Conservation (phyloP, 2,888 invertebrate genomes). For the Agonopterix subpropinquella region DNA sequence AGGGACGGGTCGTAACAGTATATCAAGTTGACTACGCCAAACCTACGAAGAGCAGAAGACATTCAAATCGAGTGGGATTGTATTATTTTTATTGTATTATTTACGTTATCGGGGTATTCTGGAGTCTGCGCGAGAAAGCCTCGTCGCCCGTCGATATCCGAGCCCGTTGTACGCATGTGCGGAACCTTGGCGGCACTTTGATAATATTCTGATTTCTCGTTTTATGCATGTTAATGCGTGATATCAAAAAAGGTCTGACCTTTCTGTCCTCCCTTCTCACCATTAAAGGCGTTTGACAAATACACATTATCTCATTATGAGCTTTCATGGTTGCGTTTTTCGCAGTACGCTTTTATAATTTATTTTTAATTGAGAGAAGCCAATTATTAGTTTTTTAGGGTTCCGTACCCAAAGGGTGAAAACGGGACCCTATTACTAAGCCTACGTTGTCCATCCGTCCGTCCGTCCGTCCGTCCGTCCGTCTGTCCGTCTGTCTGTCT, state of each 20-base stretch:
- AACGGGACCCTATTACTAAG: too few relatives aligned
- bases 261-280: slow-evolving; percentile 32
- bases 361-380: too few relatives aligned
- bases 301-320: slow-evolving; percentile 18
- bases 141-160: slow-evolving; percentile 49
- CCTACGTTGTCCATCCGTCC: too few relatives aligned
- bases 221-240: slow-evolving; percentile 63
- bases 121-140: slow-evolving; percentile 51
- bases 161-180: slow-evolving; percentile 58
- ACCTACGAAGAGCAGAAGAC: slow-evolving; percentile 31
- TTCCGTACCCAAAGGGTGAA: too few relatives aligned
- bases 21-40: slow-evolving; percentile 21
- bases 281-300: slow-evolving; percentile 31
- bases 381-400: too few relatives aligned
- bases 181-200: slow-evolving; percentile 39
- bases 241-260: slow-evolving; percentile 49
- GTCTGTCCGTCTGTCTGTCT: too few relatives aligned
- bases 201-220: slow-evolving; percentile 66
- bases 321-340: not conserved
- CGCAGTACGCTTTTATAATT: too few relatives aligned
- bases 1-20: slow-evolving; percentile 27
- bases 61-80: slow-evolving; percentile 57
- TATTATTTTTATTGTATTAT: slow-evolving; percentile 70
- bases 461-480: too few relatives aligned
- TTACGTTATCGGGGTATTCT: slow-evolving; percentile 45